Percentiles rank a stretch among this genome's conserved stretches.
Conservation (phyloP, 2,113 vertebrate species). For the Bubalus kerabau region DNA sequence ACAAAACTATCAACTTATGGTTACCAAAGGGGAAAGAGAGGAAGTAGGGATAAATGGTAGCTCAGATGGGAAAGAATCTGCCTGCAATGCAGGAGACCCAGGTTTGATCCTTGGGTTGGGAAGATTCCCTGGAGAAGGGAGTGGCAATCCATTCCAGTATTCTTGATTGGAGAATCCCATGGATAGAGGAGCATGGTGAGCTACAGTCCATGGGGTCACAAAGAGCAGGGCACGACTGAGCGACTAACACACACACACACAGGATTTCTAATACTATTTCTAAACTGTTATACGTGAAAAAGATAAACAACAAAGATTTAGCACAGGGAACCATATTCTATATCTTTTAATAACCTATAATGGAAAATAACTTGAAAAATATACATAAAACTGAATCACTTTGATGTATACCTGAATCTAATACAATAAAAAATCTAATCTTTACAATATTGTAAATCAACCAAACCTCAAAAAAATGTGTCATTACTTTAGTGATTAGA, state of each 20-base stretch:
- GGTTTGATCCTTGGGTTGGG: neutral
- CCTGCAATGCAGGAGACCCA: neutral
- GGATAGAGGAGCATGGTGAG: neutral
- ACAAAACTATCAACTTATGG: neutral
- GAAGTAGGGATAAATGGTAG: neutral
- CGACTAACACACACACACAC: neutral
- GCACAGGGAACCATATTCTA: neutral
- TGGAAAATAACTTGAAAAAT: neutral
- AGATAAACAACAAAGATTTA: neutral
- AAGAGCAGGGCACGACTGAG: neutral
- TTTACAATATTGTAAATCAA: neutral
- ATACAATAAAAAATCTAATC: neutral
- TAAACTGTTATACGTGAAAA: neutral
- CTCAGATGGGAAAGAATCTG: neutral
- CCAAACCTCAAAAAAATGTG: neutral
- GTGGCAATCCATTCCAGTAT: neutral
- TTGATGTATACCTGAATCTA: neutral
- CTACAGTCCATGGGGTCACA: accelerated
- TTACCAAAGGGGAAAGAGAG: neutral
- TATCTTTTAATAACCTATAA: neutral
- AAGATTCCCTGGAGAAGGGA: neutral
- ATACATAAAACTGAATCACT: neutral
- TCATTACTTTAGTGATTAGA: neutral
- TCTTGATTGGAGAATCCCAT: neutral
- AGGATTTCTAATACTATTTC: neutral